Percentiles rank a stretch among this genome's conserved stretches.
These are phyloP conservation scores for Naja naja DNA, from an alignment of 2,113 vertebrate species.

Conservation along the genomic window DNA sequence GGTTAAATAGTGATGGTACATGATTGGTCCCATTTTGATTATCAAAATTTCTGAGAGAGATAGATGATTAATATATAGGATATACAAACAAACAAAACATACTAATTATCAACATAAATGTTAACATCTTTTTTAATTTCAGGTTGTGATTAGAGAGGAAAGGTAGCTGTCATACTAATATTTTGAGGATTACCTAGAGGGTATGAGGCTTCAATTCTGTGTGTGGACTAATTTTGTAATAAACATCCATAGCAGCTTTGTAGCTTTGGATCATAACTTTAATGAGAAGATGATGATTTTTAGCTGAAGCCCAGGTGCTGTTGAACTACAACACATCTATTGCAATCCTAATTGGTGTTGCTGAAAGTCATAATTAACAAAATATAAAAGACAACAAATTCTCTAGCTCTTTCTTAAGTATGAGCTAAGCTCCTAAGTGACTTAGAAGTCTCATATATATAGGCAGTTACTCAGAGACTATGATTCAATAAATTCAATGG, in stretches of 20 bases:
- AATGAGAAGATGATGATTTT: neutral
- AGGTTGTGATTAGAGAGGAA: neutral
- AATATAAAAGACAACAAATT: neutral
- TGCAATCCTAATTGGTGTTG: neutral
- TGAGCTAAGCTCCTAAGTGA: neutral
- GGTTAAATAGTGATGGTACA: neutral
- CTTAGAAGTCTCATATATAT: too few species aligned
- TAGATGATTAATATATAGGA: neutral
- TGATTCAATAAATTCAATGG: neutral
- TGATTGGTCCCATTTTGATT: neutral
- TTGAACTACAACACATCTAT: neutral
- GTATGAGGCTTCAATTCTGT: neutral
- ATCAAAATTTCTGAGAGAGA: neutral
- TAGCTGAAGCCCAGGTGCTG: neutral
- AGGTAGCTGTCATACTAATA: neutral
- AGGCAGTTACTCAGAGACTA: neutral
- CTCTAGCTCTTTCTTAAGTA: neutral
- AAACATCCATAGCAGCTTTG: neutral
- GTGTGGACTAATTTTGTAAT: neutral
- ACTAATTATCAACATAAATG: constrained; percentile 6
- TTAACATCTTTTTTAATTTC: neutral
- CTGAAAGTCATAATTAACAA: neutral
- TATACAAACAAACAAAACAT: neutral
- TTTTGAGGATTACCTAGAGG: neutral
- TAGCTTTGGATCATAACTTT: neutral